Evolutionary conservation across 1,140 invertebrate genomes (phyloP).

Genomic region (Penaeus japonicus): DNA sequence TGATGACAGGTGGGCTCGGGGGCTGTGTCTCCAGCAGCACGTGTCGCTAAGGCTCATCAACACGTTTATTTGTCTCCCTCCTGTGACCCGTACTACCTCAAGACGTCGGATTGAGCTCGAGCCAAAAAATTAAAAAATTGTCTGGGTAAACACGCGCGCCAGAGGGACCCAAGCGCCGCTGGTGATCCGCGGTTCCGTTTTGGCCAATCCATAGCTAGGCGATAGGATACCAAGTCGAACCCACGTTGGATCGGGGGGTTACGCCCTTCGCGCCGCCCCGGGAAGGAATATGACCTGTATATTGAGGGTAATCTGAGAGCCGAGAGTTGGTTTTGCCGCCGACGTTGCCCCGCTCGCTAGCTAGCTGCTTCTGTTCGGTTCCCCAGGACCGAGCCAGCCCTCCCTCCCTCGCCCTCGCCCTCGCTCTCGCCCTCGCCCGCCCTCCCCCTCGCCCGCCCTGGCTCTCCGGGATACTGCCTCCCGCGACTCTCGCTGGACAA

Average conservation of each 20-base stretch:
- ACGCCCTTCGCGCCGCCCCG: slow-evolving; percentile 23
- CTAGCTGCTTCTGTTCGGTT: too few species aligned
- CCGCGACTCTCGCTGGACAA: too few species aligned
- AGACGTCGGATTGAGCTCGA: neutral
- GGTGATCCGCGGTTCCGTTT: slow-evolving; percentile 23
- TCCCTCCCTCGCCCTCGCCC: too few species aligned
- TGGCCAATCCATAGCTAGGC: slow-evolving; percentile 33
- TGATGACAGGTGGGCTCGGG: neutral
- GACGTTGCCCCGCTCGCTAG: too few species aligned
- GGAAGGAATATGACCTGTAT: slow-evolving; percentile 33
- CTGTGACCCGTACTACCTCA: neutral
- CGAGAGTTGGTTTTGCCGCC: neutral
- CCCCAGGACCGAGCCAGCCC: too few species aligned
- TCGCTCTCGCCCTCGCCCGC: too few species aligned
- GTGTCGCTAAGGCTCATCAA: neutral
- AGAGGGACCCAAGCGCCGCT: neutral
- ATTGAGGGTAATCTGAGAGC: slow-evolving; percentile 40
- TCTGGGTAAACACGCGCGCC: slow-evolving; percentile 20
- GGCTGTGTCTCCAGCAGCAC: neutral
- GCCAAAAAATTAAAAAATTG: slow-evolving; percentile 44
- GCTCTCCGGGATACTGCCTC: too few species aligned
- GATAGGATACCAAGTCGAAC: slow-evolving; percentile 21
- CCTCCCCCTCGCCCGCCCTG: too few species aligned
- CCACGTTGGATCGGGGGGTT: slow-evolving; percentile 14
- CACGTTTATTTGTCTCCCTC: neutral